Conservation (phyloP, 53 echinoderm and acorn worm species). For the Holothuria scabra region DNA sequence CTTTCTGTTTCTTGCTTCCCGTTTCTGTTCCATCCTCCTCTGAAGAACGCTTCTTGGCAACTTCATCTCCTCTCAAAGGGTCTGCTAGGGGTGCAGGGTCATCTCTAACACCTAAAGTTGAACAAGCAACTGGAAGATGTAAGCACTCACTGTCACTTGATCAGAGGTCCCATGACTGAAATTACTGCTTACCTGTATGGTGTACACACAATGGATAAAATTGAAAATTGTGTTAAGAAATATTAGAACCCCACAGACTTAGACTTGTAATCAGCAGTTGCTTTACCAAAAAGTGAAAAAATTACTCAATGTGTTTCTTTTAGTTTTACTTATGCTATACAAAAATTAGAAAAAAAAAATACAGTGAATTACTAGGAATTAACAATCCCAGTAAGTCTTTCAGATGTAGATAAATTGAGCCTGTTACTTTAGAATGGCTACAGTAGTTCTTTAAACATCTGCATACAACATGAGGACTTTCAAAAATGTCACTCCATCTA, state of each 20-base stretch:
- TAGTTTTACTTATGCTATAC: too few species aligned
- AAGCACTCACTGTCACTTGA: constrained; percentile 46
- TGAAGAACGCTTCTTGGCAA: background rate
- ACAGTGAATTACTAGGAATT: too few species aligned
- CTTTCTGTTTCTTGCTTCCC: constrained; percentile 16
- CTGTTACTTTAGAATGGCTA: too few species aligned
- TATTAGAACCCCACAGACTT: background rate
- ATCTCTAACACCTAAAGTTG: constrained; percentile 37
- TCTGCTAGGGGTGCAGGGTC: constrained; percentile 17
- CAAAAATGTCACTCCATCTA: too few species aligned
- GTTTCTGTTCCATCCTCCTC: background rate
- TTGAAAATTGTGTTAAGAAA: constrained; percentile 20
- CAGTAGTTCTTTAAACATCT: too few species aligned
- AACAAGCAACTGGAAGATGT: constrained; percentile 49
- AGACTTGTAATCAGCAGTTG: too few species aligned
- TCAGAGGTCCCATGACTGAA: constrained; percentile 39
- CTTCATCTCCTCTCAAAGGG: constrained; percentile 38
- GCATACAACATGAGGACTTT: too few species aligned
- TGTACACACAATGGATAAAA: constrained; percentile 43
- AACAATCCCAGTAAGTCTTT: too few species aligned
- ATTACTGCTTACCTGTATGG: constrained; percentile 34
- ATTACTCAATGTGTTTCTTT: too few species aligned
- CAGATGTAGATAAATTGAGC: too few species aligned
- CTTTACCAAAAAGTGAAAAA: too few species aligned
- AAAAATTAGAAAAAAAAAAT: too few species aligned